Conservation (phyloP, 1,140 invertebrate genomes). For the Eufriesea mexicana region DNA sequence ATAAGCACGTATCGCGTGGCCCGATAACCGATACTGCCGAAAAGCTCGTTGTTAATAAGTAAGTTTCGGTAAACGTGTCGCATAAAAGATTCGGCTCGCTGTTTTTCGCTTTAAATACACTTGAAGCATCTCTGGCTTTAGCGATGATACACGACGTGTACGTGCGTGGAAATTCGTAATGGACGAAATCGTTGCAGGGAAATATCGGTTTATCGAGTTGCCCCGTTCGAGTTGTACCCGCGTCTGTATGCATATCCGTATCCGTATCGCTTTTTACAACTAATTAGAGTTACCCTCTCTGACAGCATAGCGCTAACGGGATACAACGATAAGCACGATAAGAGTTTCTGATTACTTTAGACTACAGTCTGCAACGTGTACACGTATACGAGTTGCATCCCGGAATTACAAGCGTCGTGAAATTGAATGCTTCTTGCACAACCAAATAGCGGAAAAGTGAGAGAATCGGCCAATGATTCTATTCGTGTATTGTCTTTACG, state of each 20-base stretch:
- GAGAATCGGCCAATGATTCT: not conserved
- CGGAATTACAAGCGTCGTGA: too few species aligned
- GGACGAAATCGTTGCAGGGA: too few species aligned
- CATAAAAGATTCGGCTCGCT: not conserved
- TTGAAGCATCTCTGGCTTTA: not conserved
- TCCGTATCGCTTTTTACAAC: not conserved
- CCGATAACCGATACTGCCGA: not conserved
- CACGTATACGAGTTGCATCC: not conserved
- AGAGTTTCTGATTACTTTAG: conserved; percentile 19
- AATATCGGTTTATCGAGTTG: too few species aligned
- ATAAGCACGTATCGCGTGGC: conserved; percentile 6
- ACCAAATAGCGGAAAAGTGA: not conserved
- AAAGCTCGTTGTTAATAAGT: not conserved
- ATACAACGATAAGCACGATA: conserved; percentile 7
- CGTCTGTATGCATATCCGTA: too few species aligned
- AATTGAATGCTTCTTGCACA: not conserved
- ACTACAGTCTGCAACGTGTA: not conserved
- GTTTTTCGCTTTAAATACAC: not conserved
- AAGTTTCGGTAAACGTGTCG: not conserved
- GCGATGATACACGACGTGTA: too few species aligned
- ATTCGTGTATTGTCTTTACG: not conserved
- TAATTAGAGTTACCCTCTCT: not conserved
- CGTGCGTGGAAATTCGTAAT: too few species aligned
- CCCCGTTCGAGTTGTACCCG: too few species aligned
- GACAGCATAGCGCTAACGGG: not conserved